Percentiles rank a stretch among this genome's conserved stretches.
Evolutionary conservation across 2,888 invertebrate species (phyloP).

Genomic region (Hirtodrosophila confusa): DNA sequence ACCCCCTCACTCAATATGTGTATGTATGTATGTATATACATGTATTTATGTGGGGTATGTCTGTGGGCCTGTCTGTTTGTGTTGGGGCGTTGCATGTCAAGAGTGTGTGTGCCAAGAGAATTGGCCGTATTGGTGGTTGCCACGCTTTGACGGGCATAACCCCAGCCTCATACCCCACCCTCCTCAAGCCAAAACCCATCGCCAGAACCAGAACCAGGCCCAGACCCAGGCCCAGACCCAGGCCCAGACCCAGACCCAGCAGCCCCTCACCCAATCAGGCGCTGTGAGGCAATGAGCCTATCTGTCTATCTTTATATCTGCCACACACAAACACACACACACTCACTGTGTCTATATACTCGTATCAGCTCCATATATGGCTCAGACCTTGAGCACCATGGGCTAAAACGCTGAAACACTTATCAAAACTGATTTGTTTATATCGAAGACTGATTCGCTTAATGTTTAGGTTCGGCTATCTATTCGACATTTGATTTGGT

Average conservation of each 20-base stretch:
- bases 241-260: conserved; percentile 9
- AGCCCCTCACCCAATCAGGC: conserved; percentile 27
- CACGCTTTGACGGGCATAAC: conserved; percentile 56
- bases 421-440: neutral
- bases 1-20: conserved; percentile 20
- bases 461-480: no score
- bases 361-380: conserved; percentile 41
- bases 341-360: conserved; percentile 23
- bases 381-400: conserved; percentile 35
- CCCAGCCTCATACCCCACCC: conserved; percentile 10
- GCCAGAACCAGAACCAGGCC: neutral
- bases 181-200: neutral
- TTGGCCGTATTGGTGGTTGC: conserved; percentile 60
- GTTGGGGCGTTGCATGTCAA: conserved; percentile 58
- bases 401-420: neutral
- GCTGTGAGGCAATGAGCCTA: conserved; percentile 51
- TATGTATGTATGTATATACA: conserved; percentile 21
- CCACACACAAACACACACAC: conserved; percentile 27
- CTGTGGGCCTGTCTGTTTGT: conserved; percentile 18
- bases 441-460: no score
- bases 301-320: conserved; percentile 60
- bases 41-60: conserved; percentile 9
- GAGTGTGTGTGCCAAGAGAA: conserved; percentile 38
- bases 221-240: conserved; percentile 3
- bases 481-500: no score